Evolutionary conservation across 2,888 invertebrate species (phyloP), one percentile per base, ranked within the genome.

Genomic region (Aporophyla nigra): DNA sequence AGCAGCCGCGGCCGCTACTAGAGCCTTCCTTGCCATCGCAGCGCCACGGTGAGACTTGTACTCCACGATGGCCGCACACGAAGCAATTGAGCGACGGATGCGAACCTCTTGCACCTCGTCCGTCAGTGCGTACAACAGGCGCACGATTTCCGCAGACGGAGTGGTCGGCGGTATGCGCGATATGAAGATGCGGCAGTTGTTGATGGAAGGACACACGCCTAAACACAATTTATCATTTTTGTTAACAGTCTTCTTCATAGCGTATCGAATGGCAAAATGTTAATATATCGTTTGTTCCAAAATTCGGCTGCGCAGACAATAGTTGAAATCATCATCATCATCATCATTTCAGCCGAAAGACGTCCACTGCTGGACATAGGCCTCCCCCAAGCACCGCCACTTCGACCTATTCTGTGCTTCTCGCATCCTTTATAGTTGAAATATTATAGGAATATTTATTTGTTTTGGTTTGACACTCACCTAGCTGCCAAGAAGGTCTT

Each of bases 161-260:
- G 97, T 97, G 63, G 96, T 97, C 93, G 97, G 87, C 96, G 98
- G 92, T 77, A 97, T 95, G 82, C 96, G 96, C 59, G 95, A 96
- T 85, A 98, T 97, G 92, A 97, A 98, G 72, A 98, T 96, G 71
- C 98, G 97, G 89, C 98, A 98, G 93, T 98, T 98, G 94, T 98
- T 98, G 65, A 98, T 97, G 63, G 98, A 98, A 33, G 97, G 97
- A 66, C 98, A 97, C 16, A 98, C 98, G 12, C 98, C 98, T 96
- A 69, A 80, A 70, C 46, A 58, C n/a, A 68, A 24, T 40, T 43
- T 19, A 49, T 61, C 0, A 21, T 66, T 68, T 43, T 46, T 14
- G 59, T 51, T 66, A 51, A 5, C 14, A 66, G 7, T 19, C 58
- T 27, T 59, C 27, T 19, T 59, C 5, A 14, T 56, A 14, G 56